phyloP scores from a whole-genome alignment of 2,888 invertebrate genomes.

The Gordius sp. region DNA sequence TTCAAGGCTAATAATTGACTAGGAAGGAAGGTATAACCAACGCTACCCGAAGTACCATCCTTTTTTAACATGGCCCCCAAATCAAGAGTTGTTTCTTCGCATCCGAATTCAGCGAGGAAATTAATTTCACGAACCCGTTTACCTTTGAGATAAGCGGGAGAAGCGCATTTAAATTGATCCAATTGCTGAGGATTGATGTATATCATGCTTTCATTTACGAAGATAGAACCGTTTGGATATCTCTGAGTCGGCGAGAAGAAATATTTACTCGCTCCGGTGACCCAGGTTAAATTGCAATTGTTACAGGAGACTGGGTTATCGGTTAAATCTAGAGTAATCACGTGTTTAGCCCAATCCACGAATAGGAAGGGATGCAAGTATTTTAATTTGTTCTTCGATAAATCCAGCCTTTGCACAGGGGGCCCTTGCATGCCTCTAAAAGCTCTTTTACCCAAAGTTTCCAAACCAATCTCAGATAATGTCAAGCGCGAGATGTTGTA shows the following conservation, averaged over 20 bases:
- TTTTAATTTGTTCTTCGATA: neutral
- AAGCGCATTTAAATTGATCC: neutral
- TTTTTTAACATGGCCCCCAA: too few relatives aligned
- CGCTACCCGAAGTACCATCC: too few relatives aligned
- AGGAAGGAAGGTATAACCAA: too few relatives aligned
- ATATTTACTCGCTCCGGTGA: neutral
- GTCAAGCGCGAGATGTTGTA: neutral
- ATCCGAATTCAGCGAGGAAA: neutral
- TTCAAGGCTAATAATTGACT: too few relatives aligned
- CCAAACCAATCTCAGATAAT: neutral
- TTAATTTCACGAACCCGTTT: neutral
- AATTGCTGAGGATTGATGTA: neutral
- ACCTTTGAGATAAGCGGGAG: neutral
- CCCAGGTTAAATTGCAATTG: slow-evolving; percentile 6
- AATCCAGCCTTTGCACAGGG: slow-evolving; percentile 1
- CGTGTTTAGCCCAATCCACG: neutral
- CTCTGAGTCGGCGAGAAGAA: too few relatives aligned
- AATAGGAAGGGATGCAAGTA: neutral
- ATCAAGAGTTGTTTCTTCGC: too few relatives aligned
- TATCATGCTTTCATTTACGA: too few relatives aligned
- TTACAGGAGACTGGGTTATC: neutral
- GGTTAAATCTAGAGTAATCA: neutral
- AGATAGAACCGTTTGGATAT: too few relatives aligned
- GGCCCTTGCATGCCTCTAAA: neutral
- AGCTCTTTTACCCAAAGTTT: slow-evolving; percentile 11